Evolutionary conservation across 2,797 vertebrate species (phyloP).

Genomic region (Tauraco hartlaubi): DNA sequence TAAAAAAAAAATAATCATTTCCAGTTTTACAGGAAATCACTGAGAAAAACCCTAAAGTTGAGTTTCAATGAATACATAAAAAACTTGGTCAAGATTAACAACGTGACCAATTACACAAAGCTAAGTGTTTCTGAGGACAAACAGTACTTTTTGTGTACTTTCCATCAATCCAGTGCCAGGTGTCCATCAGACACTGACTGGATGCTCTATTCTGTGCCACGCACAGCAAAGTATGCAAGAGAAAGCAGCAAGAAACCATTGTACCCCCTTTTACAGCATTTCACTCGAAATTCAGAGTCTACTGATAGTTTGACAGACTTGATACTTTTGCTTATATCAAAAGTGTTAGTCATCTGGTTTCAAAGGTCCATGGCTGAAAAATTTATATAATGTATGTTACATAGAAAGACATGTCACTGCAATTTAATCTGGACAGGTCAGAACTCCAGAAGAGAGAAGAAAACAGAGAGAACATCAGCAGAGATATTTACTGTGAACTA

Average conservation of each 20-base stretch:
- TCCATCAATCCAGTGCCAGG: not conserved
- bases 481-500: not conserved
- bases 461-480: not conserved
- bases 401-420: not conserved
- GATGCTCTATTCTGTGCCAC: not conserved
- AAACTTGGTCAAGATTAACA: not conserved
- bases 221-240: not conserved
- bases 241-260: not conserved
- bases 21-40: not conserved
- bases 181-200: fast-evolving
- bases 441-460: not conserved
- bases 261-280: not conserved
- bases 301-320: not conserved
- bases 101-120: not conserved
- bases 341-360: not conserved
- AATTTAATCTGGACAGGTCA: not conserved
- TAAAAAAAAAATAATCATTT: not conserved
- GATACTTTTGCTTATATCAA: not conserved
- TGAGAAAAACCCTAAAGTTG: not conserved
- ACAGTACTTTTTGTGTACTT: too few species aligned
- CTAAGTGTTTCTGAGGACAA: not conserved
- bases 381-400: not conserved
- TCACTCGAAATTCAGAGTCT: not conserved
- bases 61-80: not conserved
- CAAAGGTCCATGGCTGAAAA: not conserved